These are phyloP conservation scores for Tryphoninae sp. DNA, from an alignment of 2,888 invertebrate genomes.

Conservation along the genomic window DNA sequence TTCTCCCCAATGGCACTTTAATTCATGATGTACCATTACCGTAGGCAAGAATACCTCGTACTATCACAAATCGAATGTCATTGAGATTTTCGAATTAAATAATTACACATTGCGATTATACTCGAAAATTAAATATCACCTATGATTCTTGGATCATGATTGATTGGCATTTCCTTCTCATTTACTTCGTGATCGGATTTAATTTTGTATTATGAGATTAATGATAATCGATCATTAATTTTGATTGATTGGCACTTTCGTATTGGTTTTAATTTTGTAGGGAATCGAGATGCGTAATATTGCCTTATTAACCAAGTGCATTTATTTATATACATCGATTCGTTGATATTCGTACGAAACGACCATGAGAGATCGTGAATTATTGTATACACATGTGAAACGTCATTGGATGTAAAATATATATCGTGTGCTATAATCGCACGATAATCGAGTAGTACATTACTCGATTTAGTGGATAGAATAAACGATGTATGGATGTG, in stretches of 20 bases:
- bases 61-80: conserved; percentile 26
- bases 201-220: conserved; percentile 41
- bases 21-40: conserved; percentile 6
- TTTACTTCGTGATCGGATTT: neutral
- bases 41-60: too few species aligned
- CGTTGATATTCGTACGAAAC: neutral
- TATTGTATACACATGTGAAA: conserved; percentile 38
- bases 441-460: conserved; percentile 58
- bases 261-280: neutral
- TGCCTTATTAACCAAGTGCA: neutral
- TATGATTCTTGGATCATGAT: neutral
- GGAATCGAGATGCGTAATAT: neutral
- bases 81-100: neutral
- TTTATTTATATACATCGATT: neutral
- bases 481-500: neutral
- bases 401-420: conserved; percentile 50
- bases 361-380: conserved; percentile 20
- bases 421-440: conserved; percentile 42
- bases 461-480: conserved; percentile 48
- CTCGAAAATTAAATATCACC: neutral
- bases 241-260: conserved; percentile 41
- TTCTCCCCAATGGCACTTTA: conserved; percentile 42
- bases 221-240: conserved; percentile 35
- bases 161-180: conserved; percentile 4
- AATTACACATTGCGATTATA: neutral